Evolutionary conservation across 2,113 vertebrate genomes (phyloP), one percentile per base, ranked within the genome.

Genomic region (Gymnocephalus cernua): DNA sequence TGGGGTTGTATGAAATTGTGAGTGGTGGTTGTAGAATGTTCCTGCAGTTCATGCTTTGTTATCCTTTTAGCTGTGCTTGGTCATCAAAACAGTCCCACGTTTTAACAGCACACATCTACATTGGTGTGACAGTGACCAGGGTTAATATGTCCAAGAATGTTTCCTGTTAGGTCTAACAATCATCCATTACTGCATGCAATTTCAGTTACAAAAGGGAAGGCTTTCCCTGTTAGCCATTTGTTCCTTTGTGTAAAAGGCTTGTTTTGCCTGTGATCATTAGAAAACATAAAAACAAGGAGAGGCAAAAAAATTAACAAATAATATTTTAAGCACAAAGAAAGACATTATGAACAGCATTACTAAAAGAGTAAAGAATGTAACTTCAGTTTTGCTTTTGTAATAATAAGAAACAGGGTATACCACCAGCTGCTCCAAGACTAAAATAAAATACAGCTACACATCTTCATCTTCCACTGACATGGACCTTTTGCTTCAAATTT

Each of bases 121-220:
- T 44, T 14, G 51, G 57, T 41, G 66, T 50, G 51, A 76, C 47
- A 57, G 23, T 21, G 27, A 1, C 62, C 50, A 11, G n/a, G 14
- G 89, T 93, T 91, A 92, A 92, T 90, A 45, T 82, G 83, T 88
- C 15, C 18, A 57, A 25, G 68, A 74, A 50, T 29, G 48, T n/a
- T 74, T 70, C 69, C 51, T 73, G 11, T 69, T 29, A 9, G 1
- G 3, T 73, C 18, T n/a, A 63, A 73, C 79, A 61, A 53, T 86
- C 65, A 81, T 84, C 82, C 54, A 85, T 77, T 53, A 6, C 65
- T 70, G 82, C 90, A 71, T 84, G 64, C 72, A 83, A 82, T 90
- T 88, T 57, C 19, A 69, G 18, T 56, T 7, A 41, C 25, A 80
- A 76, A 76, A 56, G 10, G 38, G 7, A 79, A 58, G 25, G 45